Conservation (phyloP, 2,888 invertebrate genomes). For the Xestia ashworthii region DNA sequence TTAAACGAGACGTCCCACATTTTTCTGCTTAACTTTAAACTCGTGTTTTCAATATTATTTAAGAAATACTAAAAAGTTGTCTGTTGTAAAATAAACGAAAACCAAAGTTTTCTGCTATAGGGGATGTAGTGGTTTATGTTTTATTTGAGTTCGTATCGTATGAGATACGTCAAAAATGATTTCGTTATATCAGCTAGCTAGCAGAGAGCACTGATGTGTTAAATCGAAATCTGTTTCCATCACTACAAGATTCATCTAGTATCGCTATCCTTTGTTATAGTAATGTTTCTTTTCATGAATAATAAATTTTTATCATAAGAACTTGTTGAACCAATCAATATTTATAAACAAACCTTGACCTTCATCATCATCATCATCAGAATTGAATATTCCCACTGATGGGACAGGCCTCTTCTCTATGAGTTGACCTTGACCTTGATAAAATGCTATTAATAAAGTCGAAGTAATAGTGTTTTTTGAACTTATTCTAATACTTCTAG, state of each 20-base stretch:
- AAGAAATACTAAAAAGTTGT: too few relatives aligned
- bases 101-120: neutral
- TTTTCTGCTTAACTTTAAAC: neutral
- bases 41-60: neutral
- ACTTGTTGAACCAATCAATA: slow-evolving; percentile 14
- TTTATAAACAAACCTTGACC: slow-evolving; percentile 30
- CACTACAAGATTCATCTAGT: slow-evolving; percentile 2
- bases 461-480: too few relatives aligned
- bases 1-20: neutral
- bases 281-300: slow-evolving; percentile 9
- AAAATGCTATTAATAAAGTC: neutral
- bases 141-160: slow-evolving; percentile 6
- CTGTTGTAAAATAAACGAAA: neutral
- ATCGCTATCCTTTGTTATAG: neutral
- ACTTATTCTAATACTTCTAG: too few relatives aligned
- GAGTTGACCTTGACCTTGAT: slow-evolving; percentile 25
- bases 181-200: slow-evolving; percentile 9
- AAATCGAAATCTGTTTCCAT: slow-evolving; percentile 42
- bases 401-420: too few relatives aligned
- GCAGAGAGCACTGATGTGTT: slow-evolving; percentile 25
- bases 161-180: slow-evolving; percentile 32
- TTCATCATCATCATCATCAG: too few relatives aligned
- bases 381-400: too few relatives aligned
- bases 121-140: neutral
- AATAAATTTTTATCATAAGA: neutral